These are phyloP conservation scores for Pilophorus perplexus DNA, from an alignment of 2,888 invertebrate species.

Conservation along the genomic window DNA sequence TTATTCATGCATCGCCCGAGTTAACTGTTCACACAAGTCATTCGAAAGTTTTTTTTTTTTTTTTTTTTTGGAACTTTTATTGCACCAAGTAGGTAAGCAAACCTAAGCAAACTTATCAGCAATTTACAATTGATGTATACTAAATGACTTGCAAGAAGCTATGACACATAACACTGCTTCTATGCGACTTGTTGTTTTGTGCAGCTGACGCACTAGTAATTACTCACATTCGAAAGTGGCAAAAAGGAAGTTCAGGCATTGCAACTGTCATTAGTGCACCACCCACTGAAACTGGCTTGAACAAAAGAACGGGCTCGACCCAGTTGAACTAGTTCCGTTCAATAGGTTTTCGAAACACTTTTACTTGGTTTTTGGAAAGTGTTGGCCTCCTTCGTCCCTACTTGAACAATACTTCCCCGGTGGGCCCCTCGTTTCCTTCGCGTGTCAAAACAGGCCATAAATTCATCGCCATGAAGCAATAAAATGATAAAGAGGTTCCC, in stretches of 20 bases:
- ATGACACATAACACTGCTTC: no score
- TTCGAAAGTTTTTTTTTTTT: no score
- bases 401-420: no score
- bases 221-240: slow-evolving; percentile 7
- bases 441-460: slow-evolving; percentile 24
- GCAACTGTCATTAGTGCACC: slow-evolving; percentile 11
- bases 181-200: no score
- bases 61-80: no score
- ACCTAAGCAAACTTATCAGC: no score
- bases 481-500: slow-evolving; percentile 19
- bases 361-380: slow-evolving; percentile 21
- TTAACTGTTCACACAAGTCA: no score
- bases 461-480: slow-evolving; percentile 25
- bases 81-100: no score
- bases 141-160: no score
- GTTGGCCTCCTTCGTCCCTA: slow-evolving; percentile 10
- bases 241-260: slow-evolving; percentile 7
- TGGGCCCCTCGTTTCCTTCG: background rate
- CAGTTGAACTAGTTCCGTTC: slow-evolving; percentile 32
- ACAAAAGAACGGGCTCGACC: background rate
- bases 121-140: no score
- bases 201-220: no score
- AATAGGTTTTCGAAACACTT: slow-evolving; percentile 28
- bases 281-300: background rate
- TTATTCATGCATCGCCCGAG: no score